Evolutionary conservation across 2,113 vertebrate species (phyloP), one percentile per base, ranked within the genome.

Genomic region (Brachionichthys hirsutus): DNA sequence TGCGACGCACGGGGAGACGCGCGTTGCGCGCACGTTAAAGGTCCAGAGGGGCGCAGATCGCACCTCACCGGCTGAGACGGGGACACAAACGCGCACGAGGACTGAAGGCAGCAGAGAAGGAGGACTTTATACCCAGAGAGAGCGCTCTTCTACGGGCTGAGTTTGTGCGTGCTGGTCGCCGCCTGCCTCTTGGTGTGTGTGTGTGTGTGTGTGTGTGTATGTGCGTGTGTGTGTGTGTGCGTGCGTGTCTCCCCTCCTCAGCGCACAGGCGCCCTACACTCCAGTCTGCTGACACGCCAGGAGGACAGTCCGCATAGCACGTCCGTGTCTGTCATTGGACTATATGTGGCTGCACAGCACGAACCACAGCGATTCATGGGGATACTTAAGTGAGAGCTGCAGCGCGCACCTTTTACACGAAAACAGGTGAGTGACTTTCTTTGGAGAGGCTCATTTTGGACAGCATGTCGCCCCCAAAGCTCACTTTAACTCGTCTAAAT

Each of bases 281-380:
- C 71, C 78, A 51, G 80, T 80, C 77, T 80, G 81, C 80, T 83
- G 82, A 87, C 84, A 86, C 79, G 63, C 70, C 68, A 34, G 60
- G 84, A 87, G 80, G 77, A 84, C 77, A 74, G 73, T 76, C 68
- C 66, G 80, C 84, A 49, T 68, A 52, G 24, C 65, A 54, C 74
- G 75, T 69, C 67, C 65, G 70, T 72, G 72, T 80, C 80, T 72
- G 72, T 80, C 80, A 77, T 54, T 71, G 83, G 79, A 84, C 78
- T 86, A 60, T 82, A 83, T 82, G 81, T 85, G 86, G 86, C 87
- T 87, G 78, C 83, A 71, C 62, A 85, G 47, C 46, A 64, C 50
- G 62, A 50, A 2, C 44, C 42, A 14, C 77, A 36, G 56, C 65
- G 16, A 71, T 85, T 72, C 70, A 87, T 85, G 88, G 73, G 75